A percentile compares a stretch with the other conserved stretches of the same genome.
Conservation (phyloP, 2,888 invertebrate species). For the Oscheius sp. region DNA sequence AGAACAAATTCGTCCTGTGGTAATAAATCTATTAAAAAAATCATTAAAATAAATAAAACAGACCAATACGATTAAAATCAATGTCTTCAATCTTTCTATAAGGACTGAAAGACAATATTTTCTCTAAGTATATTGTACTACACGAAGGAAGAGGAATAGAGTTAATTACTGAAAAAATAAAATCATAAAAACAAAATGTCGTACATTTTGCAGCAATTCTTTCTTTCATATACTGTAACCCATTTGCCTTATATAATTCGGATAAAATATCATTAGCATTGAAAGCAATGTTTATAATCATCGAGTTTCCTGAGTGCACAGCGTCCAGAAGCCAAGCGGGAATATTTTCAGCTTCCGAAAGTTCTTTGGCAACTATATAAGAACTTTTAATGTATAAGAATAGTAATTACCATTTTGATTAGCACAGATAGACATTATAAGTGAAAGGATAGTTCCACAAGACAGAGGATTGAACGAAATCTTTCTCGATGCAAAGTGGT, state of each 20-base stretch:
- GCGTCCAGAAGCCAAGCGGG: slow-evolving; percentile 6
- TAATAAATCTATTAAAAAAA: background rate
- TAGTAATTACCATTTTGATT: background rate
- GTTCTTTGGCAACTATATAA: background rate
- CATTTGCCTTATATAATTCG: background rate
- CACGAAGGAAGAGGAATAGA: slow-evolving; percentile 1
- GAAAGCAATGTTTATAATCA: background rate
- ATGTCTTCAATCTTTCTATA: background rate
- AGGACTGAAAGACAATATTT: background rate
- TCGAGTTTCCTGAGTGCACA: background rate
- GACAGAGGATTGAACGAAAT: background rate
- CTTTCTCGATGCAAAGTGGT: slow-evolving; percentile 4
- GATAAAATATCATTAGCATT: background rate
- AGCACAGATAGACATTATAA: slow-evolving; percentile 1
- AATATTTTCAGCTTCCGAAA: background rate
- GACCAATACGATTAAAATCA: background rate
- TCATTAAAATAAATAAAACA: background rate
- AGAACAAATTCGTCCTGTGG: background rate
- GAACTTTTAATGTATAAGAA: background rate
- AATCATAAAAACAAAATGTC: background rate
- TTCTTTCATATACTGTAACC: background rate
- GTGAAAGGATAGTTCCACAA: background rate
- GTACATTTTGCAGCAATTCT: background rate
- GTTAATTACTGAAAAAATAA: slow-evolving; percentile 1
- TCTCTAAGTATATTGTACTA: background rate